Evolutionary conservation across 1,140 invertebrate genomes (phyloP), one percentile per base, ranked within the genome.

Genomic region (Telenomus remus): DNA sequence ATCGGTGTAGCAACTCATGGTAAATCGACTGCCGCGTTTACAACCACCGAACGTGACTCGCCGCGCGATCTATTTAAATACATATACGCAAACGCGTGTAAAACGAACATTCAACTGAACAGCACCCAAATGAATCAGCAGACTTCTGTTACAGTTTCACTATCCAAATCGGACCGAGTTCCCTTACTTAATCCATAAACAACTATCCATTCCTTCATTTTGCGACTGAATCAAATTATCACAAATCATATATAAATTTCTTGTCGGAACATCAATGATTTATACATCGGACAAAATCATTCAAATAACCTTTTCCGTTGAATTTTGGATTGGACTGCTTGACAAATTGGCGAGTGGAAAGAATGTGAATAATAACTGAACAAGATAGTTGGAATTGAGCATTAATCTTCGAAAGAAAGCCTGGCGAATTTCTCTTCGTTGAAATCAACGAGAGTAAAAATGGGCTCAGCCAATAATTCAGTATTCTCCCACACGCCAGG

Each of bases 1-100:
- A 84, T 85, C 81, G 77, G 76, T 81, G 82, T 82, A 79, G 76
- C 73, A 61, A 65, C 70, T 84, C 80, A 79, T 78, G 80, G 71
- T 80, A 84, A 79, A 84, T 84, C 81, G 78, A 78, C 68, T 69
- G 70, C 55, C 78, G 75, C 73, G 68, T 79, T 80, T 78, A 76
- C 66, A 79, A 73, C 78, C 55, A 27, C 50, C 70, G 46, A 79
- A 71, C 78, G 78, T 76, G 78, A 79, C 78, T 68, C 47, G 74
- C 53, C 60, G 47, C 50, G 49, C 66, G 78, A 79, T 77, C 74
- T 69, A 76, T 74, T 71, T 68, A 74, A 65, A 78, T 74, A 70
- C 57, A 59, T 61, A 71, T 65, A 71, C 71, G 61, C 66, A 61
- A 78, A 78, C 56, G 66, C 65, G 60, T 74, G 70, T 71, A 74